Percentiles rank a stretch among this genome's conserved stretches.
phyloP scores from a whole-genome alignment of 2,888 invertebrate genomes.

The Epinotia demarniana region DNA sequence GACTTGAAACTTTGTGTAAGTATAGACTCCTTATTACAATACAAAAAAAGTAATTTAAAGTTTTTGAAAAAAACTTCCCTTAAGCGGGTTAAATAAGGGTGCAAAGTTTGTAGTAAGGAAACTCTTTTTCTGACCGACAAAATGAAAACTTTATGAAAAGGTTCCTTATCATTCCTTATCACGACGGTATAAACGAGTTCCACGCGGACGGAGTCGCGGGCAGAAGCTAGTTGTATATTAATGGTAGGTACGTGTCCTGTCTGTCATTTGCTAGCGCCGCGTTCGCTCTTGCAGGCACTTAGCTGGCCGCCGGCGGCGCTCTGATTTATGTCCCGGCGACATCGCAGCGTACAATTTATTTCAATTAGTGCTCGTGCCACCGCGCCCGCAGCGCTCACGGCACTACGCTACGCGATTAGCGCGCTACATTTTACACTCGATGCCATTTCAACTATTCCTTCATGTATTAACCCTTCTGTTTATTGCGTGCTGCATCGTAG shows the following conservation, averaged over 20 bases:
- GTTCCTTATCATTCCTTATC: too few species aligned
- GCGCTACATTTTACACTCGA: conserved; percentile 16
- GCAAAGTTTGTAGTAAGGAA: too few species aligned
- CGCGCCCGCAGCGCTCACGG: conserved; percentile 43
- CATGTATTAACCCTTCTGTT: neutral
- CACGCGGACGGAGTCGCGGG: too few species aligned
- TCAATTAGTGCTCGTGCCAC: conserved; percentile 73
- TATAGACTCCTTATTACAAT: too few species aligned
- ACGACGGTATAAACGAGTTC: too few species aligned
- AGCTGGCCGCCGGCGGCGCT: conserved; percentile 79
- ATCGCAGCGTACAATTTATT: conserved; percentile 81
- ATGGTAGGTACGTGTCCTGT: neutral
- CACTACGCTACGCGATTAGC: conserved; percentile 34
- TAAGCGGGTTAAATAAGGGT: too few species aligned
- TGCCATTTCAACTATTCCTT: conserved; percentile 11
- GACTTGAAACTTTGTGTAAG: too few species aligned
- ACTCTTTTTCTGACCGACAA: too few species aligned
- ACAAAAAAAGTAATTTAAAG: too few species aligned
- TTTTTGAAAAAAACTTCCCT: too few species aligned
- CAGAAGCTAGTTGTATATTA: neutral
- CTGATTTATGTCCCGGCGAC: conserved; percentile 81
- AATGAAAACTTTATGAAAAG: too few species aligned
- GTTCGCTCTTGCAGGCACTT: conserved; percentile 76
- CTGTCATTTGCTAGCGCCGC: conserved; percentile 51
- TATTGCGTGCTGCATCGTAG: neutral